Base-by-base conservation (phyloP, 2,797 vertebrate genomes). In the Pogoniulus pusillus region DNA sequence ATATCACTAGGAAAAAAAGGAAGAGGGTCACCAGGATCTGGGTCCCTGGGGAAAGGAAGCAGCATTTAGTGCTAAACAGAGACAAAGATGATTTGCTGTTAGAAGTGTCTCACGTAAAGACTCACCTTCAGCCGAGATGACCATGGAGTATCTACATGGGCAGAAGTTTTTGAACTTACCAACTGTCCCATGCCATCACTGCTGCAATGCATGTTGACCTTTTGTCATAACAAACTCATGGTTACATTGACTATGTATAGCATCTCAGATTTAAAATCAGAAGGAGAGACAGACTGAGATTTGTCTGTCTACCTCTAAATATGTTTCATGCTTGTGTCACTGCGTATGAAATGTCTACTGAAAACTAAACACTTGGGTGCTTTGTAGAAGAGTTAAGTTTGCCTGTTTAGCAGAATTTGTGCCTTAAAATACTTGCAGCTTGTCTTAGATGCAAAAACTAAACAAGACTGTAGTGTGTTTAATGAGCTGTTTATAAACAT, bases 261-360 rank as follows among this genome's bases (percentile, higher is more conserved):
- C 47, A 53, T 72, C 37, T 85, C 39, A 65, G 41, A 53, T 35
- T 51, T 89, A 73, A 90, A 85, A 69, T 60, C 59, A 72, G 87
- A 78, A 37, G 7, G 60, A 39, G 29, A 73, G 53, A 62, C 58
- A 71, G 37, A 68, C 70, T 58, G 51, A 75, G 30, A 75, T 63
- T 80, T 72, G 26, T 6, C 58, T 2, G 1, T 87, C 65, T 69
- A 3, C 29, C 23, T 90, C 30, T 85, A 77, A 85, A 51, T 68
- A 35, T 8, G 7, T 59, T 85, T 64, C 14, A 14, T 19, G 19
- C 41, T 62, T 90, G 22, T 77, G 49, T 14, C 49, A 27, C 73
- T 55, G 17, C 1, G 0, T 55, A 29, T 69, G 47, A 73, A 72
- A 55, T 39, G 9, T 55, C 39, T n/a, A 87, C 24, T 4, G 5